phyloP scores from a whole-genome alignment of 2,797 vertebrate species.

The Steatocranus sp. region DNA sequence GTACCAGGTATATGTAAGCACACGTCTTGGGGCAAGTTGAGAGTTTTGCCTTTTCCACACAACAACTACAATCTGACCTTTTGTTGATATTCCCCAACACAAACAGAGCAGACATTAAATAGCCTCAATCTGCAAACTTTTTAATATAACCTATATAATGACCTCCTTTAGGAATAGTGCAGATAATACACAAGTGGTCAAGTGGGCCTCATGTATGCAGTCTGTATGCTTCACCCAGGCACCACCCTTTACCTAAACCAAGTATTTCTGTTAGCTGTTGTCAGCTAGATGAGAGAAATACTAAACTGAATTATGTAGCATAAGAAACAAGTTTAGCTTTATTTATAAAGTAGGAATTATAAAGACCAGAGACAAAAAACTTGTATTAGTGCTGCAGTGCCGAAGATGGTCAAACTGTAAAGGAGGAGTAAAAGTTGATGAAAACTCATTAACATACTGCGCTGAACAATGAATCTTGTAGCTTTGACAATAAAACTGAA shows the following conservation, averaged over 20 bases:
- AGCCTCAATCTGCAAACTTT: not conserved
- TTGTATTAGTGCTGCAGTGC: not conserved
- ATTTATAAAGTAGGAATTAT: not conserved
- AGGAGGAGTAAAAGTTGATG: not conserved
- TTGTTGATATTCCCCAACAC: not conserved
- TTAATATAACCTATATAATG: not conserved
- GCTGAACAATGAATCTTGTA: accelerated
- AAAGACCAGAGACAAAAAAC: not conserved
- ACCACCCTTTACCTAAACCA: not conserved
- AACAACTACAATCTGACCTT: not conserved
- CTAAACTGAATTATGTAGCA: not conserved
- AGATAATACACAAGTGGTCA: not conserved
- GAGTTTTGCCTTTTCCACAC: not conserved
- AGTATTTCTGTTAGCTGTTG: not conserved
- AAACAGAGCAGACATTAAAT: not conserved
- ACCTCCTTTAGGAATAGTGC: accelerated
- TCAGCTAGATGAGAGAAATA: not conserved
- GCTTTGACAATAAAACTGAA: not conserved
- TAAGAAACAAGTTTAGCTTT: not conserved
- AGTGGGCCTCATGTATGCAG: not conserved
- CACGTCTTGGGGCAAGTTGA: accelerated
- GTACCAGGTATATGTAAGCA: not conserved
- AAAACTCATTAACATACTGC: not conserved
- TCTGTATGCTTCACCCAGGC: not conserved
- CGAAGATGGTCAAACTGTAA: accelerated